Evolutionary conservation across 2,888 invertebrate genomes (phyloP).

Genomic region (Tupiocoris notatus): DNA sequence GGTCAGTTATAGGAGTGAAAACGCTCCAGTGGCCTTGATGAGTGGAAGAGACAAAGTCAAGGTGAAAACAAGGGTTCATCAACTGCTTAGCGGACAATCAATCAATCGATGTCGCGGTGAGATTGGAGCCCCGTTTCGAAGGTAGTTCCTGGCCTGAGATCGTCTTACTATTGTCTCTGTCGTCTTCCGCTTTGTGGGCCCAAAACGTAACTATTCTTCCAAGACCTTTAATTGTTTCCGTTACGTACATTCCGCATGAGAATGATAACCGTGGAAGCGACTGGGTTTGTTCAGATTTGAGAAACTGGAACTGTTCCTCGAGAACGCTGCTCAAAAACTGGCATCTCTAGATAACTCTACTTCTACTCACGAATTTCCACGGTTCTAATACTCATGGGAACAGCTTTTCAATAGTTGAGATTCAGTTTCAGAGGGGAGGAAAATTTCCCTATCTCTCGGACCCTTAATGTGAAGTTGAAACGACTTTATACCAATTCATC

Average conservation of each 20-base stretch:
- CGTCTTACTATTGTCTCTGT: neutral
- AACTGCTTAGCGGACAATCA: conserved; percentile 1
- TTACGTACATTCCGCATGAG: neutral
- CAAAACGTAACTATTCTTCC: neutral
- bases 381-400: too few species aligned
- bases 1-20: neutral
- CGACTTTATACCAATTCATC: neutral
- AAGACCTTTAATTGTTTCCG: neutral
- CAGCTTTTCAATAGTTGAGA: too few species aligned
- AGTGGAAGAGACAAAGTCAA: conserved; percentile 19
- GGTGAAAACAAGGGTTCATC: conserved; percentile 2
- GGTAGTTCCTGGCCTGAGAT: conserved; percentile 20
- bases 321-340: too few species aligned
- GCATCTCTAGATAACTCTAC: too few species aligned
- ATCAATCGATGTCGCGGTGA: conserved; percentile 7
- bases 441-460: too few species aligned
- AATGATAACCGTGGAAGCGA: too few species aligned
- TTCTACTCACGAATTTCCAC: too few species aligned
- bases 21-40: neutral
- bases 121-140: conserved; percentile 7
- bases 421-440: too few species aligned
- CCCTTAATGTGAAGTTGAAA: too few species aligned
- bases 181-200: conserved; percentile 10
- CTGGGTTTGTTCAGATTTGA: too few species aligned
- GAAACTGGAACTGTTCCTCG: too few species aligned